A percentile compares a stretch with the other conserved stretches of the same genome.
These are phyloP conservation scores for Andrena praecox DNA, from an alignment of 2,888 invertebrate species.

Conservation along the genomic window DNA sequence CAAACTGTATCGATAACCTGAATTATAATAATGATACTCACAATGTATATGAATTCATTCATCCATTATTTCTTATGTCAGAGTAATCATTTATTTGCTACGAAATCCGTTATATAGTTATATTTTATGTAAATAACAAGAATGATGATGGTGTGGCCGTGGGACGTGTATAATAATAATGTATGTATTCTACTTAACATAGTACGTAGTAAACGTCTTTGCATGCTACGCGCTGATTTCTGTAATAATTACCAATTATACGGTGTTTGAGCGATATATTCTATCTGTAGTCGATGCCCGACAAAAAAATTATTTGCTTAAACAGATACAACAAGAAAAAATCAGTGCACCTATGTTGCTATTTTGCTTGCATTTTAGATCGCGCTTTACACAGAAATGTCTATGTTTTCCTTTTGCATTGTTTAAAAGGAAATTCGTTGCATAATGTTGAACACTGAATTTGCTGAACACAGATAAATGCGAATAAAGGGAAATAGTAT, in stretches of 20 bases:
- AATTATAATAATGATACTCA: constrained; percentile 5
- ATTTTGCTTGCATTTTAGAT: constrained; percentile 30
- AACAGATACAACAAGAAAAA: constrained; percentile 2
- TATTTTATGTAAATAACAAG: constrained; percentile 82
- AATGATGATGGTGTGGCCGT: constrained; percentile 85
- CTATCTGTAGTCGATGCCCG: background rate
- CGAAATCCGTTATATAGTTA: constrained; percentile 44
- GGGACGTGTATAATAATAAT: constrained; percentile 82
- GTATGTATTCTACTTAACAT: constrained; percentile 58
- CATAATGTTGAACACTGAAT: background rate
- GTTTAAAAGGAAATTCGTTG: constrained; percentile 7
- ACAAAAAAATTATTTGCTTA: constrained; percentile 1
- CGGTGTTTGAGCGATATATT: constrained; percentile 10
- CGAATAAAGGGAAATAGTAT: background rate
- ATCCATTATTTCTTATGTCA: constrained; percentile 11
- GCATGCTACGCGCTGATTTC: constrained; percentile 45
- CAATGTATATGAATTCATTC: constrained; percentile 18
- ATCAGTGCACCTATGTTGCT: constrained; percentile 37
- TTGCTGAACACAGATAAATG: background rate
- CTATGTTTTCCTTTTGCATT: constrained; percentile 17
- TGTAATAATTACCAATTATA: constrained; percentile 16
- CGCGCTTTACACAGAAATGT: constrained; percentile 23
- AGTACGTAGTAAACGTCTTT: constrained; percentile 36
- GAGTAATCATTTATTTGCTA: constrained; percentile 16
- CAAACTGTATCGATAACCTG: constrained; percentile 82